A percentile compares a stretch with the other conserved stretches of the same genome.
Conservation (phyloP, 2,797 vertebrate species). For the Phrynocephalus guinanensis region DNA sequence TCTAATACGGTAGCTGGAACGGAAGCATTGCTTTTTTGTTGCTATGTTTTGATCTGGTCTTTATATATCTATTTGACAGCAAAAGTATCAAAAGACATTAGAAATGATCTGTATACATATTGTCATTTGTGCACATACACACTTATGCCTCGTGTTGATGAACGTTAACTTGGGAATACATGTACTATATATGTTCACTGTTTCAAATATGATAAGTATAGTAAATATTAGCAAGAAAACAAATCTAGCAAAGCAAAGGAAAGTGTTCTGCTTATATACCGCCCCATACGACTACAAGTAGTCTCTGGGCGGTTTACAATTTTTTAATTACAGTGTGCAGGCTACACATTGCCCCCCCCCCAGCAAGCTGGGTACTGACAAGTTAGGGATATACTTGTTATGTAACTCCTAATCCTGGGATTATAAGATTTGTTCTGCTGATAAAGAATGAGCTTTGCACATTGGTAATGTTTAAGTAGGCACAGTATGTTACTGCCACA, state of each 20-base stretch:
- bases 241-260: no score
- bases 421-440: conserved; percentile 3
- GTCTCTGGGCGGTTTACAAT: no score
- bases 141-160: not conserved
- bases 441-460: conserved; percentile 3
- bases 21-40: not conserved
- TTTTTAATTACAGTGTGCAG: no score
- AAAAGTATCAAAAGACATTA: not conserved
- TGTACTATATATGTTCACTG: not conserved
- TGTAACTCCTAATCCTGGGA: not conserved
- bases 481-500: not conserved
- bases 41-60: not conserved
- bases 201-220: not conserved
- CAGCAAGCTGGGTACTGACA: no score
- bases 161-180: not conserved
- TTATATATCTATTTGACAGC: not conserved
- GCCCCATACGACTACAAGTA: no score
- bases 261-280: no score
- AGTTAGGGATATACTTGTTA: not conserved
- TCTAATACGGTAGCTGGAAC: not conserved
- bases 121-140: not conserved
- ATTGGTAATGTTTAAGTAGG: not conserved
- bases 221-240: not conserved
- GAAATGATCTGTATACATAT: not conserved
- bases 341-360: no score